phyloP scores from a whole-genome alignment of 2,888 invertebrate genomes.

The Caenorhabditis sulstoni region DNA sequence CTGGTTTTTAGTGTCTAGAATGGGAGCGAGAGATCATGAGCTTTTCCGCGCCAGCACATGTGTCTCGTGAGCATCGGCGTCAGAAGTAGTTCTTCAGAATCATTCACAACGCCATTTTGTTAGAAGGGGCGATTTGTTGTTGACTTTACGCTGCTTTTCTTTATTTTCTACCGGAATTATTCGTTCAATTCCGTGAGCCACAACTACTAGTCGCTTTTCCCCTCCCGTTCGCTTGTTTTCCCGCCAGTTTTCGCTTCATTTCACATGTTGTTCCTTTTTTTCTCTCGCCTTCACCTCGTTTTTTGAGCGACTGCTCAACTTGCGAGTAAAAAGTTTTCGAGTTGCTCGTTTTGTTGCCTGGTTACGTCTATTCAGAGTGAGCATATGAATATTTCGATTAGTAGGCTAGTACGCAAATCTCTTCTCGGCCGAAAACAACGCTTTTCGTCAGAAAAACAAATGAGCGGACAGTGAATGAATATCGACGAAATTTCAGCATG shows the following conservation, averaged over 20 bases:
- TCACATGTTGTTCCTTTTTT: conserved; percentile 18
- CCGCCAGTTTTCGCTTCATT: conserved; percentile 24
- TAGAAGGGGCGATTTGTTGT: neutral
- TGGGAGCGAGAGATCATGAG: conserved; percentile 23
- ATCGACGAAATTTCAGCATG: conserved; percentile 27
- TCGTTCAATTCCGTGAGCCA: neutral
- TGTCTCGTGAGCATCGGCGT: neutral
- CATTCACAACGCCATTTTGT: too few species aligned
- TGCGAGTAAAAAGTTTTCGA: neutral
- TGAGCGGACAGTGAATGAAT: neutral
- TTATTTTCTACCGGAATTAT: neutral
- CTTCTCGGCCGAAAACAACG: neutral
- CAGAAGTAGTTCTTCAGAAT: neutral
- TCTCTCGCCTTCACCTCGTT: conserved; percentile 15
- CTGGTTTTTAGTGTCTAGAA: neutral
- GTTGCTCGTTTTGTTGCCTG: neutral
- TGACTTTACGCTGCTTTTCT: too few species aligned
- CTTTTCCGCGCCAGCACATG: conserved; percentile 10
- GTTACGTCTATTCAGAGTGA: conserved; percentile 1
- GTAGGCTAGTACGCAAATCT: neutral
- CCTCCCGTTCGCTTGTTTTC: conserved; percentile 36
- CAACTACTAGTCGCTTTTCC: conserved; percentile 12
- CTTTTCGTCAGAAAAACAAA: neutral
- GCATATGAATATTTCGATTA: conserved; percentile 7
- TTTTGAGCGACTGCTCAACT: conserved; percentile 9